phyloP scores from a whole-genome alignment of 2,888 invertebrate species.

The Halocaridina rubra region DNA sequence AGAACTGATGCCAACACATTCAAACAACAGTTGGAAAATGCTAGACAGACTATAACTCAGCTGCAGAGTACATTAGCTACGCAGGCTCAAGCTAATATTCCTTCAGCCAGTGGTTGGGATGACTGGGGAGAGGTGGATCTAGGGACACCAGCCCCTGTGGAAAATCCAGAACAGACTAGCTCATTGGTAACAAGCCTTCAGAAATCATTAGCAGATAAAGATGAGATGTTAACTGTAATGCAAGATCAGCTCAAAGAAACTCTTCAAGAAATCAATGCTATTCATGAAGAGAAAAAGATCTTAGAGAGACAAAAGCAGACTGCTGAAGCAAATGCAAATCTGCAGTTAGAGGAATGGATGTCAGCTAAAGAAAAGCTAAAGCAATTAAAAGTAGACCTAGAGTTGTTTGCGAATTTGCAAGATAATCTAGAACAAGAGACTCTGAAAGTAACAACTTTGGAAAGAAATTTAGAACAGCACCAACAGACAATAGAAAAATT shows the following conservation, averaged over 20 bases:
- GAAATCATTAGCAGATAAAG: constrained; percentile 55
- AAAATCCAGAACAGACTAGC: not conserved
- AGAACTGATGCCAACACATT: constrained; percentile 70
- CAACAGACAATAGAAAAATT: constrained; percentile 30
- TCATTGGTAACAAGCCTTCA: constrained; percentile 41
- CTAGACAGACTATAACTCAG: constrained; percentile 81
- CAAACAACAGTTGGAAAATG: constrained; percentile 79
- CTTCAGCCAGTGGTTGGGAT: constrained; percentile 16
- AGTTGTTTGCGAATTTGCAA: not conserved
- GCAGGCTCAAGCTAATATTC: not conserved
- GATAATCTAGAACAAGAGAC: constrained; percentile 18
- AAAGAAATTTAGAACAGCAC: constrained; percentile 9
- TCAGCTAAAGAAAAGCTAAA: constrained; percentile 13
- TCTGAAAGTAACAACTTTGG: constrained; percentile 14
- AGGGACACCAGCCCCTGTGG: constrained; percentile 31
- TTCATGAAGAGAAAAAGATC: constrained; percentile 49
- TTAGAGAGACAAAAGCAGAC: constrained; percentile 37
- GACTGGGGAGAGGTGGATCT: constrained; percentile 54
- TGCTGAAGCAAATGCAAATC: constrained; percentile 20
- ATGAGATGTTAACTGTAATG: constrained; percentile 51
- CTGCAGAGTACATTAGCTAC: constrained; percentile 80
- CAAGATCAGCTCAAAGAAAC: constrained; percentile 59
- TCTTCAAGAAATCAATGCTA: constrained; percentile 35
- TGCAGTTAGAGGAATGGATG: constrained; percentile 28
- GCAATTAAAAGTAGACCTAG: not conserved